Conservation (phyloP, 2,797 vertebrate species). For the Tachyglossus aculeatus region DNA sequence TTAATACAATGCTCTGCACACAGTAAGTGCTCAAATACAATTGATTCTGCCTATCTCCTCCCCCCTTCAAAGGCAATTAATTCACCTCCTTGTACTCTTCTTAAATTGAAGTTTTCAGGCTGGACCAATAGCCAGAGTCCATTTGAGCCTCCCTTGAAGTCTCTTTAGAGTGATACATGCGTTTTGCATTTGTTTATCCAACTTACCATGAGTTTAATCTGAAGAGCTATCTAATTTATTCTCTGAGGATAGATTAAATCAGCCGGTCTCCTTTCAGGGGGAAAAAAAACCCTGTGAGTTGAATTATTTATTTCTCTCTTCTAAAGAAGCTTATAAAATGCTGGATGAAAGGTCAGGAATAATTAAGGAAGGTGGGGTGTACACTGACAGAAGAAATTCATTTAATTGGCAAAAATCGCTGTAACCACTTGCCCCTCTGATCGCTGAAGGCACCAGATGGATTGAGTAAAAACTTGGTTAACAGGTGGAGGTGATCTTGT, state of each 20-base stretch:
- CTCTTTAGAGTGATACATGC: background rate
- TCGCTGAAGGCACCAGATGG: conserved; percentile 27
- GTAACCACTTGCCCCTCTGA: background rate
- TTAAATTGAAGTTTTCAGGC: background rate
- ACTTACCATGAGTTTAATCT: conserved; percentile 52
- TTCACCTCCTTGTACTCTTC: background rate
- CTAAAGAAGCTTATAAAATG: conserved; percentile 67
- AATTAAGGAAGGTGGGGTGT: conserved; percentile 61
- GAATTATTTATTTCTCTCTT: conserved; percentile 74
- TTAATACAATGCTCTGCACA: no score
- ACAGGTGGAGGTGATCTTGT: conserved; percentile 14
- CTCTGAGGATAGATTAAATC: conserved; percentile 67
- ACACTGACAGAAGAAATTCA: conserved; percentile 41
- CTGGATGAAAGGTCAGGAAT: conserved; percentile 68
- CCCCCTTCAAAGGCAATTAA: background rate
- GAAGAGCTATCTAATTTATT: conserved; percentile 66
- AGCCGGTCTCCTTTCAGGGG: conserved; percentile 63
- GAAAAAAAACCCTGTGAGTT: conserved; percentile 62
- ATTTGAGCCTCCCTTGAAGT: background rate
- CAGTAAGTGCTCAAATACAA: background rate
- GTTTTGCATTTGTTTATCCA: conserved; percentile 44
- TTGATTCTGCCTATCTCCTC: background rate
- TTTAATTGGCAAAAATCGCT: conserved; percentile 23
- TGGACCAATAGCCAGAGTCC: conserved; percentile 12
- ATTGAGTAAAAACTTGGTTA: background rate